These are phyloP conservation scores for Liposcelis brunnea DNA, from an alignment of 2,888 invertebrate genomes.

Conservation along the genomic window DNA sequence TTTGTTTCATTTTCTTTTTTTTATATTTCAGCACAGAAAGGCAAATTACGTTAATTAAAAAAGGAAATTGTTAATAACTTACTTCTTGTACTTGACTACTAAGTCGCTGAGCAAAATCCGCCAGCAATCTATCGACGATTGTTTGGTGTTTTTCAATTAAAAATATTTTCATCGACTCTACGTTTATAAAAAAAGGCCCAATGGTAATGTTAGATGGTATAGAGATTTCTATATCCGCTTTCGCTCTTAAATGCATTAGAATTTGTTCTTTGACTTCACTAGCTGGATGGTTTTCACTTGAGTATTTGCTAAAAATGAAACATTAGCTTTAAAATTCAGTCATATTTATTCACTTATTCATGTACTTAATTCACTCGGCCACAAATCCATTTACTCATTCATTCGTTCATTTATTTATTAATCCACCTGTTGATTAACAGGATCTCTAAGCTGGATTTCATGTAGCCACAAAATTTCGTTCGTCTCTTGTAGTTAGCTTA, in stretches of 20 bases:
- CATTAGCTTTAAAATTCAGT: constrained; percentile 13
- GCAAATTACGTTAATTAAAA: too few species aligned
- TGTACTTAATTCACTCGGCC: too few species aligned
- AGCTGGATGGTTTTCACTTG: constrained; percentile 43
- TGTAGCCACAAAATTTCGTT: too few species aligned
- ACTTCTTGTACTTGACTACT: constrained; percentile 45
- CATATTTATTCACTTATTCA: too few species aligned
- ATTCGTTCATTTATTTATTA: too few species aligned
- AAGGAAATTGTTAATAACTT: constrained; percentile 19
- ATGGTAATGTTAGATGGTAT: constrained; percentile 56
- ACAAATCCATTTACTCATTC: too few species aligned
- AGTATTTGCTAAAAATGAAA: constrained; percentile 29
- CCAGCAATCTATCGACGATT: constrained; percentile 46
- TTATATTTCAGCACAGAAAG: too few species aligned
- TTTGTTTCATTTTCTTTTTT: too few species aligned
- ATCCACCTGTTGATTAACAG: too few species aligned
- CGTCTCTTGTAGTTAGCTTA: too few species aligned
- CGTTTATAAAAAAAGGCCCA: constrained; percentile 57
- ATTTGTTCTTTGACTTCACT: constrained; percentile 56
- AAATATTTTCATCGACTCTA: constrained; percentile 44
- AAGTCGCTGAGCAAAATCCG: constrained; percentile 52
- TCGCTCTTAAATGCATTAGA: constrained; percentile 44
- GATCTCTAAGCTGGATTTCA: too few species aligned
- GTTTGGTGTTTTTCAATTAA: constrained; percentile 54
- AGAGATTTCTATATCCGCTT: constrained; percentile 42